Conservation (phyloP, 2,113 vertebrate genomes). For the Nibea coibor region DNA sequence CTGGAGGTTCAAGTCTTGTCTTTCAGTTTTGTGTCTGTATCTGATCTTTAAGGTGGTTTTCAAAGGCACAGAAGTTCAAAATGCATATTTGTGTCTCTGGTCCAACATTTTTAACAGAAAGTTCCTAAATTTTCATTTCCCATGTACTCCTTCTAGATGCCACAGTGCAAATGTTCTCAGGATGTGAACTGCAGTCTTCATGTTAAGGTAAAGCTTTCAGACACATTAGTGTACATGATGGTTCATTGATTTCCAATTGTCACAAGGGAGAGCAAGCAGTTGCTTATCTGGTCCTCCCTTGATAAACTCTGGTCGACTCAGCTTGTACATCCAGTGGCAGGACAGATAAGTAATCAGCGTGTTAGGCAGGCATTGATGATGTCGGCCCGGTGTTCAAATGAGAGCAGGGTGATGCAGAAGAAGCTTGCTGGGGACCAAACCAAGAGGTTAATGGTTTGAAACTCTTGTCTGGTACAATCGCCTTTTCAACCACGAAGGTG, state of each 20-base stretch:
- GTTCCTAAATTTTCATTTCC: not conserved
- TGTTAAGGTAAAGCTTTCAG: not conserved
- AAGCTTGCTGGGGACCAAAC: constrained; percentile 86
- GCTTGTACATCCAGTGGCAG: constrained; percentile 6
- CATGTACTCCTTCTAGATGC: not conserved
- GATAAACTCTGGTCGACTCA: constrained; percentile 30
- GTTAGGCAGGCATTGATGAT: not conserved
- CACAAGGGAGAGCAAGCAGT: not conserved
- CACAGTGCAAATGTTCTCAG: not conserved
- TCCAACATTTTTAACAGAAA: not conserved
- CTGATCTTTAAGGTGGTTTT: not conserved
- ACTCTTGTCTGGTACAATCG: constrained; percentile 69
- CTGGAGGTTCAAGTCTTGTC: too few relatives aligned
- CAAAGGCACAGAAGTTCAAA: not conserved
- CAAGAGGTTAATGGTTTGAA: constrained; percentile 88
- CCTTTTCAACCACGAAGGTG: not conserved
- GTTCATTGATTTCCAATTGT: constrained; percentile 33
- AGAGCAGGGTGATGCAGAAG: not conserved
- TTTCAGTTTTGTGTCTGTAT: not conserved
- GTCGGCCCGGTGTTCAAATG: not conserved
- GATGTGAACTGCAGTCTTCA: not conserved
- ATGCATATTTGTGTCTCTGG: too few relatives aligned
- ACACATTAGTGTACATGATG: constrained; percentile 24
- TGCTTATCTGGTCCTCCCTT: constrained; percentile 18
- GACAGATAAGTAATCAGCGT: constrained; percentile 19